Evolutionary conservation across 2,888 invertebrate species (phyloP), one percentile per base, ranked within the genome.

Genomic region (Rambutsinella grinnellia): DNA sequence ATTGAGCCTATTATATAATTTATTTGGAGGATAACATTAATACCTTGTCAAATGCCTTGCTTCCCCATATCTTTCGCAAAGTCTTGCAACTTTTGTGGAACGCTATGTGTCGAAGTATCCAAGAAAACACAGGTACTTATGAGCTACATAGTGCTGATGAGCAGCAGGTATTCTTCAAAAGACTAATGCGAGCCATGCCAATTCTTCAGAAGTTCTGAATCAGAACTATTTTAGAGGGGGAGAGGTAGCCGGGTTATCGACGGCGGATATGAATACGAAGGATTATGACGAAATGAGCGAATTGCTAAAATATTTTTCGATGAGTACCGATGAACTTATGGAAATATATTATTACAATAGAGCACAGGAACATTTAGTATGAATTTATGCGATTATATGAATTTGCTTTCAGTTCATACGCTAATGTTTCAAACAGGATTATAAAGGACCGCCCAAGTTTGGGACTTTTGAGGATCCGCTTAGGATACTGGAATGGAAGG

Each of bases 41-140:
- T 10, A 61, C 65, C 19, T 65, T 83, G 19, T 63, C 81, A 8
- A 36, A 79, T 10, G 67, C 61, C 24, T 66, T 83, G 2, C 61
- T 79, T 28, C 74, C 79, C 24, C 28, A 67, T 26, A 83, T 81
- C 66, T 83, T 83, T 54, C 66, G 70, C 8, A 51, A 79, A 23
- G 51, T 83, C 10, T 61, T 83, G 0, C 75, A 70, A 67, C 57
- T 82, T 17, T 69, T 83, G 28, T 83, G 83, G 83, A 76, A 79
- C 36, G 51, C 75, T 0, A 66, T 75, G 13, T 80, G 80, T 47
- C 70, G 70, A 23, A 80, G 76, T 54, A 49, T 82, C 3, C 26
- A 60, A 17, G 15, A 46, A 6, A 68, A 27, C 2, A 61, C 70
- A 0, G 28, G 46, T n/a, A 46, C n/a, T 13, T 69, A 72, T 28